These are phyloP conservation scores for Muntiacus reevesi DNA, from an alignment of 2,113 vertebrate species.

Conservation along the genomic window DNA sequence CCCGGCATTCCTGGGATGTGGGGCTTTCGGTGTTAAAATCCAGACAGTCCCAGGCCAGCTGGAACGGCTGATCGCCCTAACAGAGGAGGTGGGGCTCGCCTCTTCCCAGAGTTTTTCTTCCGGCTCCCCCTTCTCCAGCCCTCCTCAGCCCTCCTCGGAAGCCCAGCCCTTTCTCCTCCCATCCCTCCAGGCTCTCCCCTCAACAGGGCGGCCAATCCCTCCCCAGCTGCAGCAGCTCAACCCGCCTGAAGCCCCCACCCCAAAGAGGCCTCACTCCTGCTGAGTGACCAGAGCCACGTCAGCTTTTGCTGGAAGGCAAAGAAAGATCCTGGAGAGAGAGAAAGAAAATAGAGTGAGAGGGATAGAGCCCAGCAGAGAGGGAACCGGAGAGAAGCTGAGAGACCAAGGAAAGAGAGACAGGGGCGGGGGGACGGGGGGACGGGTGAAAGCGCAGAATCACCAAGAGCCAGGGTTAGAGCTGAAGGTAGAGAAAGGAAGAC, in stretches of 20 bases:
- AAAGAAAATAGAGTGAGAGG: neutral
- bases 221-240: neutral
- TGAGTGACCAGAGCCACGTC: neutral
- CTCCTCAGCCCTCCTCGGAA: neutral
- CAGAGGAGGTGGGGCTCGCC: neutral
- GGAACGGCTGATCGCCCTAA: neutral
- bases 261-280: neutral
- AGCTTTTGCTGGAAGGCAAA: slow-evolving; percentile 41
- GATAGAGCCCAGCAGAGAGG: neutral
- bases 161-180: neutral
- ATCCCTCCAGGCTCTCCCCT: neutral
- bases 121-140: neutral
- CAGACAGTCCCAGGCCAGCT: neutral
- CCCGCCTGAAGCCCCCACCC: neutral
- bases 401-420: neutral
- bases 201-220: accelerated
- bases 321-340: neutral
- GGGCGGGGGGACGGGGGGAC: too few species aligned
- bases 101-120: neutral
- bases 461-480: neutral
- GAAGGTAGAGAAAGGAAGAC: neutral
- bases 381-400: neutral
- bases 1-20: neutral
- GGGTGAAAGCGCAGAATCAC: neutral
- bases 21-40: neutral